Conservation (phyloP, 2,797 vertebrate species). For the Leptoclinus maculatus region DNA sequence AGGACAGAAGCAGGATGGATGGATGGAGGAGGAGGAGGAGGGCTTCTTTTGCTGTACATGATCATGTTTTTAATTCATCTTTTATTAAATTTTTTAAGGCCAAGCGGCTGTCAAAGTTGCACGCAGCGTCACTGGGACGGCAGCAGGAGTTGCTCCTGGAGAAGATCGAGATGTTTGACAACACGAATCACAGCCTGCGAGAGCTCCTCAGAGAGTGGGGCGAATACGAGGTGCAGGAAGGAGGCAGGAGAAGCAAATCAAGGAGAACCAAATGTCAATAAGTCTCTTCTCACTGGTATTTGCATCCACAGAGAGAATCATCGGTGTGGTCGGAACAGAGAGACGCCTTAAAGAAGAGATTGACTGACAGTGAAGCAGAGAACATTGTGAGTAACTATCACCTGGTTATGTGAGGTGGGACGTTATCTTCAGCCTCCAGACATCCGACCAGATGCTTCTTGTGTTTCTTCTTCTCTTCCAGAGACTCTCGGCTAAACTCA, state of each 20-base stretch:
- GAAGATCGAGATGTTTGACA: slow-evolving; percentile 90
- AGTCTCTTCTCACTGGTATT: background rate
- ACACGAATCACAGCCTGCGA: slow-evolving; percentile 88
- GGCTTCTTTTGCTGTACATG: too few species aligned
- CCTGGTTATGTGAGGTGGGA: background rate
- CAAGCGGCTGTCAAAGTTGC: slow-evolving; percentile 84
- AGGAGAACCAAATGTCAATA: background rate
- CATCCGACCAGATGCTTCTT: background rate
- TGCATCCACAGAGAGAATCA: slow-evolving; percentile 77
- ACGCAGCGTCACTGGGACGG: slow-evolving; percentile 82
- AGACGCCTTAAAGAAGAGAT: slow-evolving; percentile 80
- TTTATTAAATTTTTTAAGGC: slow-evolving; percentile 75
- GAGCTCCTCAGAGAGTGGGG: slow-evolving; percentile 90
- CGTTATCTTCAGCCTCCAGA: background rate
- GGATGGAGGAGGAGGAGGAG: too few species aligned
- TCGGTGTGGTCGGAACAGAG: slow-evolving; percentile 83
- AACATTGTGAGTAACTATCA: slow-evolving; percentile 83
- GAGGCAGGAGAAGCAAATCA: background rate
- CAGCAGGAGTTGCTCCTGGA: slow-evolving; percentile 90
- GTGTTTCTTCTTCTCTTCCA: slow-evolving; percentile 58
- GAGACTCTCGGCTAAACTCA: slow-evolving; percentile 87
- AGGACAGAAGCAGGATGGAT: background rate
- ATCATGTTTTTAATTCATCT: background rate
- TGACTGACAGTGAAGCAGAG: slow-evolving; percentile 86
- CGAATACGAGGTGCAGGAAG: slow-evolving; percentile 84